Evolutionary conservation across 2,113 vertebrate species (phyloP).

Genomic region (Pardalotus punctatus): DNA sequence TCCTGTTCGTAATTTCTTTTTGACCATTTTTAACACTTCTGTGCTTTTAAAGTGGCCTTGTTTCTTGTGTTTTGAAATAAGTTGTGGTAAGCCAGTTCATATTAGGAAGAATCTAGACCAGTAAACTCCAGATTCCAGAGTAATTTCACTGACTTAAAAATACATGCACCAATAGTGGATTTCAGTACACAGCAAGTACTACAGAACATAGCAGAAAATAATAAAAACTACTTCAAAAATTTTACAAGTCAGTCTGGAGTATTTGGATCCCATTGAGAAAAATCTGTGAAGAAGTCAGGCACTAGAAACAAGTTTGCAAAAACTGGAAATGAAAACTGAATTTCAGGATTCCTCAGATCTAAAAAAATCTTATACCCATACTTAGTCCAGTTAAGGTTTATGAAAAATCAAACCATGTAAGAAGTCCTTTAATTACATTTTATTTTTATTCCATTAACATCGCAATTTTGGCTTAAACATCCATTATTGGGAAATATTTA

Average conservation of each 20-base stretch:
- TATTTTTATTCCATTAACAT: not conserved
- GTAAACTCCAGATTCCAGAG: not conserved
- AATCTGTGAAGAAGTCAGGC: not conserved
- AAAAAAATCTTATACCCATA: not conserved
- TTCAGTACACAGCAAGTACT: not conserved
- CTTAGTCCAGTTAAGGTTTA: not conserved
- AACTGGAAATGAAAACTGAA: not conserved
- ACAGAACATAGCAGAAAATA: not conserved
- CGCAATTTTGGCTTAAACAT: not conserved
- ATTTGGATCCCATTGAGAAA: not conserved
- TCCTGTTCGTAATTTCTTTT: not conserved
- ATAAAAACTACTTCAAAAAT: not conserved
- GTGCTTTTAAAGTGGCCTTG: not conserved
- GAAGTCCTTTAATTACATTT: not conserved
- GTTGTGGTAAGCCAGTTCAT: not conserved
- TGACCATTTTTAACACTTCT: not conserved
- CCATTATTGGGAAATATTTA: accelerated
- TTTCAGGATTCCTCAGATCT: not conserved
- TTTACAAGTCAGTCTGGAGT: not conserved
- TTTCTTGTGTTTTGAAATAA: not conserved
- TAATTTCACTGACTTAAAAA: not conserved
- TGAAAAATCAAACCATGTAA: not conserved
- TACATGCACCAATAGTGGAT: not conserved
- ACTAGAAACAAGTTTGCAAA: not conserved
- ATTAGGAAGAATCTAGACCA: not conserved